Conservation (phyloP, 2,113 vertebrate genomes). For the Heterocephalus glaber region DNA sequence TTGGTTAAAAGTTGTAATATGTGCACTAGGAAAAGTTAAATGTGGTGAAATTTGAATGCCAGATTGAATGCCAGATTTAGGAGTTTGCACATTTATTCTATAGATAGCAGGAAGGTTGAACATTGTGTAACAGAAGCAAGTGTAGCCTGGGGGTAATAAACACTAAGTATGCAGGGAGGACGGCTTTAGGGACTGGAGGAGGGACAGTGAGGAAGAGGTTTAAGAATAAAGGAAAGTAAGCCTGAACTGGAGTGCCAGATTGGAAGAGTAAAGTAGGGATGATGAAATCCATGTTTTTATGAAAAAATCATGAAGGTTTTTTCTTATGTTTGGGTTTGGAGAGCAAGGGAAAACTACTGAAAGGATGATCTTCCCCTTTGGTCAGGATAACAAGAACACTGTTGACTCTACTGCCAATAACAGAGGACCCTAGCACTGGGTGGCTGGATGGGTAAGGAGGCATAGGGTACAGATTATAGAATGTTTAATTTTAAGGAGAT, state of each 20-base stretch:
- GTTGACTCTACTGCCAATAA: background rate
- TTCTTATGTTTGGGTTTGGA: background rate
- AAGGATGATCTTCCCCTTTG: background rate
- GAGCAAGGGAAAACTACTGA: background rate
- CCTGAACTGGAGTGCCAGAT: background rate
- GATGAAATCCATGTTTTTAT: background rate
- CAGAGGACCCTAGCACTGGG: background rate
- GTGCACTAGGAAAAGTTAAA: background rate
- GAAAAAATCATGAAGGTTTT: background rate
- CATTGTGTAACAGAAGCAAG: constrained; percentile 9
- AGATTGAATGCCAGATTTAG: constrained; percentile 38
- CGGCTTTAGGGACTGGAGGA: background rate
- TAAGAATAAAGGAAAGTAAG: background rate
- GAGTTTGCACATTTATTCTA: constrained; percentile 12
- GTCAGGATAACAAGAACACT: background rate
- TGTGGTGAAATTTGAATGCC: constrained; percentile 22
- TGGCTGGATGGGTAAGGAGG: background rate
- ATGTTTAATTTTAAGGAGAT: constrained; percentile 35
- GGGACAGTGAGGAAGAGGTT: background rate
- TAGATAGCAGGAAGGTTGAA: background rate
- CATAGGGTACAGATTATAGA: background rate
- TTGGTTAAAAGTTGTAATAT: background rate
- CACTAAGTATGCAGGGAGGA: background rate
- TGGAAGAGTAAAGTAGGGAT: background rate
- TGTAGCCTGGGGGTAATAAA: background rate